A percentile compares a stretch with the other conserved stretches of the same genome.
phyloP scores from a whole-genome alignment of 2,888 invertebrate genomes.

The Ceramica pisi region DNA sequence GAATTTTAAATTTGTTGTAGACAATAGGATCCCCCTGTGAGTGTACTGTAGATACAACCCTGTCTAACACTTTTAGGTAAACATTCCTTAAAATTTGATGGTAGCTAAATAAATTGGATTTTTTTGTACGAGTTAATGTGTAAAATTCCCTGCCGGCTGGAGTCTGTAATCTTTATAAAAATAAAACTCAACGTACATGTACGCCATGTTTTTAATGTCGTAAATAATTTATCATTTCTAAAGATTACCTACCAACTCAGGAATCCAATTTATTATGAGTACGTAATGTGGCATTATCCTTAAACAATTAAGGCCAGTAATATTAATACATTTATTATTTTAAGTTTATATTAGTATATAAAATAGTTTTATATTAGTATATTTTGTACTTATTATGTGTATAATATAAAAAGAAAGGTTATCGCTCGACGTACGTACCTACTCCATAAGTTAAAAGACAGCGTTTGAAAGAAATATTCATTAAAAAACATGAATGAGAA shows the following conservation, averaged over 20 bases:
- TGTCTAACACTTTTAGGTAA: too few relatives aligned
- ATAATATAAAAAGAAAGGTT: neutral
- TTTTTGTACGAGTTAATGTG: too few relatives aligned
- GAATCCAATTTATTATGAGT: slow-evolving; percentile 2
- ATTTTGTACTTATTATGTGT: slow-evolving; percentile 16
- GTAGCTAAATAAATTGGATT: too few relatives aligned
- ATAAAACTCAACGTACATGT: too few relatives aligned
- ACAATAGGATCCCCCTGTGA: too few relatives aligned
- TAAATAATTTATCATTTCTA: neutral
- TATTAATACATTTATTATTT: slow-evolving; percentile 72
- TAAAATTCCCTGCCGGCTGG: too few relatives aligned
- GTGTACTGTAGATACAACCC: too few relatives aligned
- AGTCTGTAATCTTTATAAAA: too few relatives aligned
- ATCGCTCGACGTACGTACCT: slow-evolving; percentile 11
- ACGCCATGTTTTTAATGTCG: too few relatives aligned
- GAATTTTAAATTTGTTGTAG: too few relatives aligned
- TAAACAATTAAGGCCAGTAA: slow-evolving; percentile 79
- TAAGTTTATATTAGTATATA: slow-evolving; percentile 40
- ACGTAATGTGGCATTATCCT: slow-evolving; percentile 72
- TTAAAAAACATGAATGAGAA: neutral
- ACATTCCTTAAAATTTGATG: too few relatives aligned
- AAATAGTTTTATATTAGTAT: slow-evolving; percentile 26
- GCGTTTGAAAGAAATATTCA: neutral
- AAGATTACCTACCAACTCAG: neutral
- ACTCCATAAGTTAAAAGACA: neutral